Conservation (phyloP, 1,140 invertebrate genomes). For the Matsumurasca onukii region DNA sequence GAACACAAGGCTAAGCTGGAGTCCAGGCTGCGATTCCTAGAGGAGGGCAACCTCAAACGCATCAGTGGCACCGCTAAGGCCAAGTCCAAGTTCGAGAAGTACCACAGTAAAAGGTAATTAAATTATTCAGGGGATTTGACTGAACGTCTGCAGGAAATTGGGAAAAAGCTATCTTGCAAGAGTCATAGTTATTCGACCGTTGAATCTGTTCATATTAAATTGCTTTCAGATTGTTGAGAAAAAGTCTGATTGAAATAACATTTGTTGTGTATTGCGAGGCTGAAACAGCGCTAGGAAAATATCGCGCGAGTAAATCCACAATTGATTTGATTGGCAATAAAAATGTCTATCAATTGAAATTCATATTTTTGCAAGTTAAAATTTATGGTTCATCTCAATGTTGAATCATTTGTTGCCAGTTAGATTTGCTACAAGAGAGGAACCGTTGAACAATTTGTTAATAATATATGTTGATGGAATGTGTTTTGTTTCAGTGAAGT, state of each 20-base stretch:
- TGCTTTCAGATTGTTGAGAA: background rate
- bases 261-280: too few species aligned
- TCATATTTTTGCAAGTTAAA: background rate
- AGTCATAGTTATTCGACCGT: background rate
- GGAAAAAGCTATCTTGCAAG: too few species aligned
- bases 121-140: too few species aligned
- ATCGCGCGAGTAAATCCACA: too few species aligned
- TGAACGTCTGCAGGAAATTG: too few species aligned
- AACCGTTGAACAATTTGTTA: background rate
- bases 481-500: conserved; percentile 57
- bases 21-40: conserved; percentile 69
- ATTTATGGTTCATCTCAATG: background rate
- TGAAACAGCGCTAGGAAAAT: too few species aligned
- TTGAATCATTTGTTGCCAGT: background rate
- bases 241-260: too few species aligned
- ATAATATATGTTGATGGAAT: conserved; percentile 9
- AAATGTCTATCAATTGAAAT: too few species aligned
- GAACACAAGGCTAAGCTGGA: conserved; percentile 89
- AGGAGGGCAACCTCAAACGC: conserved; percentile 79
- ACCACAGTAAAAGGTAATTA: conserved; percentile 70
- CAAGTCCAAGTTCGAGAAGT: conserved; percentile 88
- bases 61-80: conserved; percentile 87
- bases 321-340: too few species aligned
- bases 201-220: background rate
- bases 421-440: background rate